These are phyloP conservation scores for Arrhamphus sclerolepis DNA, from an alignment of 2,797 vertebrate species.

Conservation along the genomic window DNA sequence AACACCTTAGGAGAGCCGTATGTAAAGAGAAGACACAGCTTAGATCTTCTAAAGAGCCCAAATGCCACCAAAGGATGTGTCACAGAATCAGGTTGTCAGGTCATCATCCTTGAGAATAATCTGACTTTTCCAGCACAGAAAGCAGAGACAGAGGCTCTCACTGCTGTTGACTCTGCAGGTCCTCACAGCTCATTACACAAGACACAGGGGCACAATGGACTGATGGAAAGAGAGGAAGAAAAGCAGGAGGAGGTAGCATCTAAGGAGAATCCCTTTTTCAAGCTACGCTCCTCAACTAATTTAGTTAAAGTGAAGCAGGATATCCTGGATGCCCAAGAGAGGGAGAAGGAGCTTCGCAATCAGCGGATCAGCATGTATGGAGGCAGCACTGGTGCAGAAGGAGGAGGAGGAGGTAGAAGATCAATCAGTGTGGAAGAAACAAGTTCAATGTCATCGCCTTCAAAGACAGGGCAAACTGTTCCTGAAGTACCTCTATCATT, in stretches of 20 bases:
- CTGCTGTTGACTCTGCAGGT: constrained; percentile 30
- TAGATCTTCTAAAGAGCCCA: constrained; percentile 14
- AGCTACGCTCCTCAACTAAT: constrained; percentile 75
- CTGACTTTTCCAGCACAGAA: constrained; percentile 31
- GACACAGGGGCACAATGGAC: constrained; percentile 1
- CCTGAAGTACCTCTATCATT: constrained; percentile 26
- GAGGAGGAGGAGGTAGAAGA: too few species aligned
- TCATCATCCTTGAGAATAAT: constrained; percentile 78
- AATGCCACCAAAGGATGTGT: constrained; percentile 8
- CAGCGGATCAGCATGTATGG: constrained; percentile 84
- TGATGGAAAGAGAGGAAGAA: constrained; percentile 15
- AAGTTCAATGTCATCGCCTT: constrained; percentile 19
- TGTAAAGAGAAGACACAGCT: constrained; percentile 34
- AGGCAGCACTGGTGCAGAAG: constrained; percentile 11
- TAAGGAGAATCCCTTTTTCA: constrained; percentile 83
- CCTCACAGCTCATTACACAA: constrained; percentile 7
- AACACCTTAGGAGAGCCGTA: constrained; percentile 30
- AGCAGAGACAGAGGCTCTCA: constrained; percentile 10
- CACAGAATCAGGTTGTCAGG: constrained; percentile 28
- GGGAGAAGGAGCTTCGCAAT: constrained; percentile 83
- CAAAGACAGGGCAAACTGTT: constrained; percentile 32
- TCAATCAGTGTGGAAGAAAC: too few species aligned
- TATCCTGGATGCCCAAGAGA: constrained; percentile 81
- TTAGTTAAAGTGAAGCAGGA: constrained; percentile 83
- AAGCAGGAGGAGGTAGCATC: constrained; percentile 26